Base-by-base conservation (phyloP, 2,797 vertebrate genomes). In the Gadopsis bispinosus region DNA sequence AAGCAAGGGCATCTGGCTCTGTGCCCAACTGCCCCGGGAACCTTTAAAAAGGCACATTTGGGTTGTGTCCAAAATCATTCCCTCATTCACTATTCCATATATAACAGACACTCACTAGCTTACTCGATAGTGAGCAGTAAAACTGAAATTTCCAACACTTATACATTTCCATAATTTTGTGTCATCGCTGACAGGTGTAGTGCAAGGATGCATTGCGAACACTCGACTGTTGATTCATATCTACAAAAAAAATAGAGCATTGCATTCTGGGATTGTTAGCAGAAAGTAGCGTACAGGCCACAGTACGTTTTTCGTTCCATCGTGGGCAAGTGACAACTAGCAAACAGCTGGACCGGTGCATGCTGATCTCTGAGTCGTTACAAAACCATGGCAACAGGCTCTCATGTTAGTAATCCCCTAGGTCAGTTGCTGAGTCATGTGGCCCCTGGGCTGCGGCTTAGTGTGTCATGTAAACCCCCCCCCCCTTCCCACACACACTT, bases 331-430 rank as follows among this genome's bases (percentile, higher is more conserved):
- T 73, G 61, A 66, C 61, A 72, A 68, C 58, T 22, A 29, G 69
- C 66, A 71, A 80, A 60, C 75, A 69, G 45, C 73, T 29, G 54
- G 63, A 76, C 62, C 66, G 54, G 26, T 51, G 35, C 58, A 70
- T 2, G 67, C 69, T 56, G 70, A 50, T 75, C 68, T 76, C 22
- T 67, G 51, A 68, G 76, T 81, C 48, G 19, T 39, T 37, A 75
- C 19, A 71, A 70, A 65, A 80, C 89, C 83, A 89, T 85, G 80
- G 87, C 80, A 90, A 89, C 86, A 58, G 66, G 41, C 69, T 83
- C 79, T 83, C 61, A 54, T 75, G 59, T 75, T 62, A 84, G 73
- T 81, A 81, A 69, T 80, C 72, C 77, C 66, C 51, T 22, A 43
- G 71, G 77, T 85, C 79, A 86, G 73, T 59, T 37, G 47, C 39